Evolutionary conservation across 2,113 vertebrate genomes (phyloP), one percentile per base, ranked within the genome.

Genomic region (Odocoileus hemionus): DNA sequence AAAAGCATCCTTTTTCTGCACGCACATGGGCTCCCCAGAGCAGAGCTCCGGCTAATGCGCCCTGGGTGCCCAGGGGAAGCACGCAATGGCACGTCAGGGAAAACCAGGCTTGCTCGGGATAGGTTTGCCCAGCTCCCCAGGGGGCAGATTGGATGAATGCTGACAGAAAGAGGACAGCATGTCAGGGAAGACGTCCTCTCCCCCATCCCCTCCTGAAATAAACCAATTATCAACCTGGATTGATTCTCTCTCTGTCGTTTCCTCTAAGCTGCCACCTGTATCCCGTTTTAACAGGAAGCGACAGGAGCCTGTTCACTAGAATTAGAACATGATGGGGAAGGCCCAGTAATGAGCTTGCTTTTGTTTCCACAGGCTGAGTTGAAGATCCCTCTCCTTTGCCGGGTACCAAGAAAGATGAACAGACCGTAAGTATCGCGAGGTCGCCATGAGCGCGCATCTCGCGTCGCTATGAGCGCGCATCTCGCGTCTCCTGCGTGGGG

Each of bases 91-190:
- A 57, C 12, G 0, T 94, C 67, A 83, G 91, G 97, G 95, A 84
- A 92, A 91, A 45, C 14, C 61, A 54, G 70, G n/a, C 85, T 25
- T 15, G 0, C 82, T 17, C 25, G 0, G 88, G 33, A 2, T 5
- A 3, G 26, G 84, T 79, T 19, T 47, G 82, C 86, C 83, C 25
- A 76, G 82, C 88, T 97, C 95, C 97, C 52, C 14, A 5, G 67
- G 96, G 95, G 95, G 95, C 92, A 83, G 82, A 95, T 12, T 19
- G 61, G 57, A 96, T 96, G 95, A 26, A 54, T 33, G 64, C 91
- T 97, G 97, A 97, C 98, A 98, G 97, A 96, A 97, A 91, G 95
- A 97, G 97, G 97, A 84, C 97, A 98, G 94, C 85, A 2, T 52
- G 70, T 78, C 55, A 67, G 78, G 50, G 88, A 33, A 26, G 5